A percentile compares a stretch with the other conserved stretches of the same genome.
phyloP scores from a whole-genome alignment of 64 coral and sea anemone species.

The Stichodactyla mertensii region DNA sequence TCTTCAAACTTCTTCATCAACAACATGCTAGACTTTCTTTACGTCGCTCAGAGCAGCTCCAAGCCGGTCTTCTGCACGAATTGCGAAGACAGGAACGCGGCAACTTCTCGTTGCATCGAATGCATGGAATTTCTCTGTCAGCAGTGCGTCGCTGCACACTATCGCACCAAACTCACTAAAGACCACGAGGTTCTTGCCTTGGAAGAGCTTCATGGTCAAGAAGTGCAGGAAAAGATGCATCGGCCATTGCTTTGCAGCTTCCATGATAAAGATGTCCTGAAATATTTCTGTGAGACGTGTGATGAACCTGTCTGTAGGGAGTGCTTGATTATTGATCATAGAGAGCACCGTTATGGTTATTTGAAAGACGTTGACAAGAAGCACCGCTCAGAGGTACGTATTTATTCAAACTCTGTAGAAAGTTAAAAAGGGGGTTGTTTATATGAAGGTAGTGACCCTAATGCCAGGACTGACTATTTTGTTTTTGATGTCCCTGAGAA shows the following conservation, averaged over 20 bases:
- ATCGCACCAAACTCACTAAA: constrained; percentile 80
- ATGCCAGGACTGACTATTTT: too few relatives aligned
- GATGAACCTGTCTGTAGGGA: constrained; percentile 91
- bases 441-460: too few relatives aligned
- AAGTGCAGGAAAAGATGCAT: constrained; percentile 81
- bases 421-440: too few relatives aligned
- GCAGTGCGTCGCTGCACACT: constrained; percentile 84
- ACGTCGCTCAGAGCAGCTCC: constrained; percentile 71
- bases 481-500: too few relatives aligned
- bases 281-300: constrained; percentile 93
- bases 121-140: constrained; percentile 95
- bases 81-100: constrained; percentile 68
- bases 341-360: constrained; percentile 89
- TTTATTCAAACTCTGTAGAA: background rate
- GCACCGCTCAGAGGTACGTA: constrained; percentile 81
- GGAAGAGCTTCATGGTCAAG: constrained; percentile 73
- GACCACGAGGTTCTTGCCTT: constrained; percentile 90
- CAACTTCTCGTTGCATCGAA: constrained; percentile 75
- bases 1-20: constrained; percentile 98
- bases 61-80: constrained; percentile 85
- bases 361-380: constrained; percentile 96
- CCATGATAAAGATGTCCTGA: constrained; percentile 80
- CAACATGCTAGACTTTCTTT: constrained; percentile 97
- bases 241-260: constrained; percentile 65
- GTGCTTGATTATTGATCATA: constrained; percentile 92